phyloP scores from a whole-genome alignment of 2,113 vertebrate species.

The Nesogale talazaci region DNA sequence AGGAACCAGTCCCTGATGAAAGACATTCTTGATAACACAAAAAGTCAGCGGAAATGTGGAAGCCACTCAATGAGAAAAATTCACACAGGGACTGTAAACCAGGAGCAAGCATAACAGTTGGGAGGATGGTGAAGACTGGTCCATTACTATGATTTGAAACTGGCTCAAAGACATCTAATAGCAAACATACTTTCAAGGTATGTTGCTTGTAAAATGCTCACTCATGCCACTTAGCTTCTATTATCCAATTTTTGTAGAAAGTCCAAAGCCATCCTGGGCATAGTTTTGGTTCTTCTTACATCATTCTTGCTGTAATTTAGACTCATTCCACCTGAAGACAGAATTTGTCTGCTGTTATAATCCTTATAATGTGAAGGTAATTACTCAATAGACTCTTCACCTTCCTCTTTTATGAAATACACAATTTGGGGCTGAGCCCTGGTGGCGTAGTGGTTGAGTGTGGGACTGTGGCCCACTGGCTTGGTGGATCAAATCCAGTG shows the following conservation, averaged over 20 bases:
- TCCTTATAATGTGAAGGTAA: background rate
- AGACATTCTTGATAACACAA: background rate
- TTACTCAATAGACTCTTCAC: conserved; percentile 1
- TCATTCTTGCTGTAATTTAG: background rate
- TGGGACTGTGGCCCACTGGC: too few species aligned
- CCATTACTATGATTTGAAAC: too few species aligned
- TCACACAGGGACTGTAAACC: background rate
- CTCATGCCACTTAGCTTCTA: background rate
- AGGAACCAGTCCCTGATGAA: background rate
- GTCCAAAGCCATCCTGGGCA: too few species aligned
- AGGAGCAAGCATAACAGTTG: background rate
- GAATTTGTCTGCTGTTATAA: conserved; percentile 36
- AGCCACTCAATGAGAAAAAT: background rate
- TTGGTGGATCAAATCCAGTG: too few species aligned
- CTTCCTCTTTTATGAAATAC: conserved; percentile 46
- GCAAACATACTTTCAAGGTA: background rate
- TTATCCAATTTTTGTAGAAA: too few species aligned
- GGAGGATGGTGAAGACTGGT: background rate
- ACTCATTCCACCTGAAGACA: conserved; percentile 44
- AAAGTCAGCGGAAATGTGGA: background rate
- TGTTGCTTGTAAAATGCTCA: background rate
- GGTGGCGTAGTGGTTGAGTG: too few species aligned
- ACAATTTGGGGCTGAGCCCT: too few species aligned
- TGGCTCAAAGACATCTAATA: too few species aligned
- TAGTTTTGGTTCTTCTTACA: conserved; percentile 11